phyloP scores from a whole-genome alignment of 2,797 vertebrate genomes.

The Phataginus tricuspis region DNA sequence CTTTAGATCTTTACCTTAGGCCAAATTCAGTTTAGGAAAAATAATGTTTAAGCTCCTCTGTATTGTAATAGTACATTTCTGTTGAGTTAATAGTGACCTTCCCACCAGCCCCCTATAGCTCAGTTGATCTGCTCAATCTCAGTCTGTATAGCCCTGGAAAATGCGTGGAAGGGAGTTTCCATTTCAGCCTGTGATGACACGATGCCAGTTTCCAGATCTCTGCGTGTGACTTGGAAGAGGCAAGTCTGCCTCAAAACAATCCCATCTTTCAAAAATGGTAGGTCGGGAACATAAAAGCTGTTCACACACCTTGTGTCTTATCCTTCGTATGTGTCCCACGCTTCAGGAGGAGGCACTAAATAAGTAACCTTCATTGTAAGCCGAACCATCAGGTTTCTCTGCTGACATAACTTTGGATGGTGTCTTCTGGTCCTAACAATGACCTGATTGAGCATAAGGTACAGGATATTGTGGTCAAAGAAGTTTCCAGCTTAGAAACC shows the following conservation, averaged over 20 bases:
- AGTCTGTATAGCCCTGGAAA: background rate
- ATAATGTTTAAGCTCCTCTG: slow-evolving; percentile 38
- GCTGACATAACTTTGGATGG: background rate
- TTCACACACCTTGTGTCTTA: slow-evolving; percentile 80
- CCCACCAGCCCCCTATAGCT: background rate
- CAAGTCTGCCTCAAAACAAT: background rate
- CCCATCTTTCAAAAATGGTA: slow-evolving; percentile 33
- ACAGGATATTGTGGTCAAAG: background rate
- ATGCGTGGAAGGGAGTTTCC: background rate
- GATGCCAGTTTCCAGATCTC: slow-evolving; percentile 2
- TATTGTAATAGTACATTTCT: slow-evolving; percentile 43
- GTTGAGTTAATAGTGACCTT: slow-evolving; percentile 37
- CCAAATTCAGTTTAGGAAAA: slow-evolving; percentile 57
- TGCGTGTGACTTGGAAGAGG: slow-evolving; percentile 14
- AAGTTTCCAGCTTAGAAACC: background rate
- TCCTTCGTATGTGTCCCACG: slow-evolving; percentile 72
- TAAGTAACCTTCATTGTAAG: slow-evolving; percentile 72
- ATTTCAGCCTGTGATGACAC: background rate
- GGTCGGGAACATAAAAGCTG: slow-evolving; percentile 58
- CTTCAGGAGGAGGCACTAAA: slow-evolving; percentile 76
- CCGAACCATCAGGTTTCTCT: slow-evolving; percentile 8
- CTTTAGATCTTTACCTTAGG: slow-evolving; percentile 62
- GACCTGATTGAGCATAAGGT: background rate
- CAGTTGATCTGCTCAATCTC: background rate
- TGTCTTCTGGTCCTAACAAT: background rate